Evolutionary conservation across 2,113 vertebrate species (phyloP).

Genomic region (Psittacus erithacus): DNA sequence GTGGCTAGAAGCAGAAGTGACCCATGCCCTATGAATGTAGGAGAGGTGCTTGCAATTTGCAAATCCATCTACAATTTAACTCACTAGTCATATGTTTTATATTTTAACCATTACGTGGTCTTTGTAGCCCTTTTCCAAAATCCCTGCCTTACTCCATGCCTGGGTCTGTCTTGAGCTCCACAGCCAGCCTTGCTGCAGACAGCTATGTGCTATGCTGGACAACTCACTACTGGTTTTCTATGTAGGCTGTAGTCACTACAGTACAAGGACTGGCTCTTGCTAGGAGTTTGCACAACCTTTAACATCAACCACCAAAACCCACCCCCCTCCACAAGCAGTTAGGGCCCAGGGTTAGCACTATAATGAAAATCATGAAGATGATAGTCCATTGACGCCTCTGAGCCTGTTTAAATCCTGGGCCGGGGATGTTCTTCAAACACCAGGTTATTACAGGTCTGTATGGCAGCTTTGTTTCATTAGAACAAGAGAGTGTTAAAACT

Average conservation of each 20-base stretch:
- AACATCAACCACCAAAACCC: not conserved
- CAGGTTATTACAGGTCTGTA: not conserved
- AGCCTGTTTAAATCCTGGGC: not conserved
- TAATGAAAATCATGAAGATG: not conserved
- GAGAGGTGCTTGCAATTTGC: not conserved
- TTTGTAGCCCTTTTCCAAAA: not conserved
- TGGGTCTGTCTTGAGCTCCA: not conserved
- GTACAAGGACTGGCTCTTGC: not conserved
- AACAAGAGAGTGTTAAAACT: not conserved
- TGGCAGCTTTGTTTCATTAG: slow-evolving; percentile 54
- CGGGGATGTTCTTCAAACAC: not conserved
- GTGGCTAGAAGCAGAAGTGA: not conserved
- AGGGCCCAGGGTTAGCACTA: not conserved
- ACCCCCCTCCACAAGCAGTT: not conserved
- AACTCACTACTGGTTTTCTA: rapidly evolving
- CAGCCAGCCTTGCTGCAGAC: not conserved
- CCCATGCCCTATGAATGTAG: not conserved
- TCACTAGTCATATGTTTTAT: not conserved
- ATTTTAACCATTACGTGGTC: not conserved
- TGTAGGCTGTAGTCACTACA: not conserved
- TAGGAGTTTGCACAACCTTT: not conserved
- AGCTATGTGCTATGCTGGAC: not conserved
- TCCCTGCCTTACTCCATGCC: rapidly evolving
- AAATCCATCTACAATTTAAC: not conserved
- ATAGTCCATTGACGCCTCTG: not conserved